Evolutionary conservation across 2,888 invertebrate species (phyloP), one percentile per base, ranked within the genome.

Genomic region (Drosophila colorata): DNA sequence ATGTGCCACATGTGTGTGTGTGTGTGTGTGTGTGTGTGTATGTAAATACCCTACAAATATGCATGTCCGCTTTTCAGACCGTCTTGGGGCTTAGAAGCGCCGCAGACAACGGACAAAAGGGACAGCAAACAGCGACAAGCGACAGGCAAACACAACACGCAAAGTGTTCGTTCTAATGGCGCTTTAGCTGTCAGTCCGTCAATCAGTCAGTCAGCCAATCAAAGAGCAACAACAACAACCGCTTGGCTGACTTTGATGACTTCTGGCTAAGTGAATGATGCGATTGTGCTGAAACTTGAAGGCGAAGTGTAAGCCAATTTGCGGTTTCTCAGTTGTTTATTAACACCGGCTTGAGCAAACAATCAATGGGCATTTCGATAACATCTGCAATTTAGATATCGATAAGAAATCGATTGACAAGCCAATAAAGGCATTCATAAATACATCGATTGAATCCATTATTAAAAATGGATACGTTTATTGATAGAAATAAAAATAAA

Each of bases 71-170:
- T 64, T 60, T 69, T 47, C 44, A 69, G 52, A 73, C 64, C 49
- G 52, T 69, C 73, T 75, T 75, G 56, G 53, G 55, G 73, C 73
- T 77, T 72, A 61, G 67, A 67, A 47, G 41, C 53, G 28, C 33
- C 46, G n/a, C 52, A 61, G 41, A 64, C 58, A 48, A 35, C 38
- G 44, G 23, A 13, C 28, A 20, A 31, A 60, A 14, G 40, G 46
- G 40, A 60, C 55, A 75, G 52, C 65, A 70, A 74, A 75, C 41
- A 75, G 25, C 31, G 49, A 33, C 25, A 41, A 60, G 52, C 56
- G 64, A 69, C 64, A 72, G 48, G 38, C 70, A 65, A 69, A 66
- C 65, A 70, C 44, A 74, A 57, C 74, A 74, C 75, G 75, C 75
- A 70, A 75, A 70, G 60, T 55, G 60, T 66, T 69, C 20, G 20